Conservation (phyloP, 2,888 invertebrate genomes). For the Drosophila meridionalis region DNA sequence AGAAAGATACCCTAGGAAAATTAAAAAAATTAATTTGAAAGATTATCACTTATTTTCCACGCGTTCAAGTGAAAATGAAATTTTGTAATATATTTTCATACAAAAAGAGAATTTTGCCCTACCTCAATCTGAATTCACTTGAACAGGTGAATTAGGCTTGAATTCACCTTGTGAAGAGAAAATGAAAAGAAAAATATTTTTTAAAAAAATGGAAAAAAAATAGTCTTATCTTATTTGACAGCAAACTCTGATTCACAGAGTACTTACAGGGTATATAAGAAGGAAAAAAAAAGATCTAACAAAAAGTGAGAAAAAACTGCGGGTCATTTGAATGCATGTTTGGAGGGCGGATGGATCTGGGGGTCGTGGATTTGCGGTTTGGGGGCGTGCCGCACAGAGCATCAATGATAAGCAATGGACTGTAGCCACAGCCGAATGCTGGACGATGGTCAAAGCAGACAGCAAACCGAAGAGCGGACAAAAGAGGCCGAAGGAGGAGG, state of each 20-base stretch:
- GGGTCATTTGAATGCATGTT: constrained; percentile 68
- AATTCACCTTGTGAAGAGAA: neutral
- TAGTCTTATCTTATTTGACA: neutral
- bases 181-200: neutral
- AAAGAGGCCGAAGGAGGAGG: neutral
- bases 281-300: neutral
- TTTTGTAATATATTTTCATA: neutral
- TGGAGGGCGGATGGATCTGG: neutral
- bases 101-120: neutral
- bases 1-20: neutral
- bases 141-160: neutral
- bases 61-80: neutral
- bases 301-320: constrained; percentile 17
- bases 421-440: constrained; percentile 34
- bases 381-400: constrained; percentile 26
- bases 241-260: neutral
- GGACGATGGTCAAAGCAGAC: constrained; percentile 59
- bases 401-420: constrained; percentile 61
- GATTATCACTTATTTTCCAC: too few species aligned
- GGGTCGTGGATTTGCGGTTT: neutral
- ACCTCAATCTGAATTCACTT: neutral
- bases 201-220: neutral
- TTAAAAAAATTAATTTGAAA: neutral
- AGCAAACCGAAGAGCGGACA: constrained; percentile 16
- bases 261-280: constrained; percentile 30